Percentiles rank a stretch among this genome's conserved stretches.
Conservation (phyloP, 2,888 invertebrate species). For the Drosophila conformis region DNA sequence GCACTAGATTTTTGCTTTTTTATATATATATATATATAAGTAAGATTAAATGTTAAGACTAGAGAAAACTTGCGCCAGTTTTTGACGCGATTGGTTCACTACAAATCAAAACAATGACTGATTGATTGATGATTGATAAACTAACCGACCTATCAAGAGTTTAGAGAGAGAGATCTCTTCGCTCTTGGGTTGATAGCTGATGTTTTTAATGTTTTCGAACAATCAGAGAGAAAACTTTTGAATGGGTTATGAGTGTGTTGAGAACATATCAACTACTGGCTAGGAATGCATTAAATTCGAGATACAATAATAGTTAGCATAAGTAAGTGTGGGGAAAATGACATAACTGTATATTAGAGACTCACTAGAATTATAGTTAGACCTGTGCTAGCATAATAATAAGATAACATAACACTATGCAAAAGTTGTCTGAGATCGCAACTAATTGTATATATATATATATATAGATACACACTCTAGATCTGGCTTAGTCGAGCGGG, state of each 20-base stretch:
- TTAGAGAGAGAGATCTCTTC: background rate
- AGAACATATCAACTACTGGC: slow-evolving; percentile 21
- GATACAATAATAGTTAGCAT: slow-evolving; percentile 45
- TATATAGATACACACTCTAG: background rate
- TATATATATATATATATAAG: slow-evolving; percentile 22
- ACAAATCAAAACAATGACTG: slow-evolving; percentile 61
- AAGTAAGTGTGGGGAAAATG: slow-evolving; percentile 29
- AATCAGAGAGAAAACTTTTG: background rate
- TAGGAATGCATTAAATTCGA: slow-evolving; percentile 39
- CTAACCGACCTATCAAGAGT: slow-evolving; percentile 14
- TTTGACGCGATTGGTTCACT: slow-evolving; percentile 33
- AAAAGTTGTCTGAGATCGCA: slow-evolving; percentile 17
- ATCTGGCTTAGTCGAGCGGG: slow-evolving; percentile 9
- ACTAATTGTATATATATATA: slow-evolving; percentile 5
- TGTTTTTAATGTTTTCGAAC: slow-evolving; percentile 36
- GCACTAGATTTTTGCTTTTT: slow-evolving; percentile 51
- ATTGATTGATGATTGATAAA: slow-evolving; percentile 38
- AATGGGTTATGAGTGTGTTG: slow-evolving; percentile 1
- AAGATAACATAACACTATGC: slow-evolving; percentile 23
- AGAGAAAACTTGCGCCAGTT: slow-evolving; percentile 44
- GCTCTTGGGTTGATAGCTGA: slow-evolving; percentile 25
- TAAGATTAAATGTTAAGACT: slow-evolving; percentile 49
- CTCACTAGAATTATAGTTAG: slow-evolving; percentile 53
- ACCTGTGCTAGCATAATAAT: slow-evolving; percentile 58
- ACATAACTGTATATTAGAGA: slow-evolving; percentile 39